A percentile compares a stretch with the other conserved stretches of the same genome.
These are phyloP conservation scores for Corythoichthys haematopterus DNA, from an alignment of 2,113 vertebrate species.

Conservation along the genomic window DNA sequence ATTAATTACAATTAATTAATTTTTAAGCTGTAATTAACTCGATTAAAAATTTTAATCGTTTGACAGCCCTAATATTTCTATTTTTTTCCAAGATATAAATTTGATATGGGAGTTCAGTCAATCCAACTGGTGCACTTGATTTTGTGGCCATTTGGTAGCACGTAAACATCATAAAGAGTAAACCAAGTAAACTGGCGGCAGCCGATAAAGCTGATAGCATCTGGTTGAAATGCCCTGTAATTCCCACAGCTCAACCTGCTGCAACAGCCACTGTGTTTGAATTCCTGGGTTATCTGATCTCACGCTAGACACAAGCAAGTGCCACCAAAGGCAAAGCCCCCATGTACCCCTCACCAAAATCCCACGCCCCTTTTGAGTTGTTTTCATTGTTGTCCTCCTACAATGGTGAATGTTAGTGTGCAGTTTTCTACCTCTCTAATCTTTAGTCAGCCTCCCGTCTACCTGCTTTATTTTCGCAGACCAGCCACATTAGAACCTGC, in stretches of 20 bases:
- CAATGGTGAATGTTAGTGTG: background rate
- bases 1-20: no score
- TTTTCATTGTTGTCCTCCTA: background rate
- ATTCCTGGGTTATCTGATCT: slow-evolving; percentile 10
- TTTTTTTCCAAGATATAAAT: no score
- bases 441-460: background rate
- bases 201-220: background rate
- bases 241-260: slow-evolving; percentile 5
- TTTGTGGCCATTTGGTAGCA: background rate
- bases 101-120: background rate
- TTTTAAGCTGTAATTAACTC: no score
- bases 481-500: slow-evolving; percentile 27
- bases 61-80: no score
- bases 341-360: background rate
- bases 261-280: slow-evolving; percentile 22
- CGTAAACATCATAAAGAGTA: background rate
- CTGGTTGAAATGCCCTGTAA: slow-evolving; percentile 26
- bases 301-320: slow-evolving; percentile 11
- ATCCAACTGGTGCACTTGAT: background rate
- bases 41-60: no score
- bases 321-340: background rate
- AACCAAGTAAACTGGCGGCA: background rate
- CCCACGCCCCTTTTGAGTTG: background rate
- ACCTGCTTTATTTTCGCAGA: slow-evolving; percentile 31
- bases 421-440: slow-evolving; percentile 7